Evolutionary conservation across 1,140 invertebrate species (phyloP), one percentile per base, ranked within the genome.

Genomic region (Drosophila mauritiana): DNA sequence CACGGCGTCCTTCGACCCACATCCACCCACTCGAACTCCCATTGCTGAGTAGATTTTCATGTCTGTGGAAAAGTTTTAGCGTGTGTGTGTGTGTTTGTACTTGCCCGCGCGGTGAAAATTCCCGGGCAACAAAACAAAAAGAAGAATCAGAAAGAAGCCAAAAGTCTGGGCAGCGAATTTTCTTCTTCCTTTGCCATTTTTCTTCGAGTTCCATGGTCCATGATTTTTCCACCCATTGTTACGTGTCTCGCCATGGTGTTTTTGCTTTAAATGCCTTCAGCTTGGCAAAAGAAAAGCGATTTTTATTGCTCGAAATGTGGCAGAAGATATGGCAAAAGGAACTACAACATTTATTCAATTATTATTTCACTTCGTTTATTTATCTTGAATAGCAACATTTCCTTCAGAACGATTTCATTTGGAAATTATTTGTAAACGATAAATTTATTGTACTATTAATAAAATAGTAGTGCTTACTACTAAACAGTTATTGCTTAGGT

Each of bases 21-120:
- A 39, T 4, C 51, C 72, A 59, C 61, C 40, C 46, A 46, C 63
- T 43, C 17, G 39, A 46, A 43, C 58, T 68, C 43, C 63, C 45
- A 37, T 49, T 31, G 53, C 78, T 88, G 83, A 86, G 83, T 86
- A 86, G 70, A 82, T 86, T 86, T 88, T 82, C 83, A 79, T 86
- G 83, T 69, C 55, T 48, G 69, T 49, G 65, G 68, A 70, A 78
- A 68, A 63, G 42, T 77, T 63, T 46, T 58, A 13, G 48, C 59
- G 55, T 63, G 43, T 51, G 51, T 55, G 39, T 57, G 48, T 55
- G 56, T 67, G 51, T 22, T 22, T 67, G 45, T 2, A n/a, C 1
- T 17, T 17, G 17, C 17, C 17, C 17, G 17, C 37, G 36, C 57
- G 31, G 65, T 73, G 64, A 59, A 59, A 88, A 86, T 86, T 72